Conservation (phyloP, 1,140 invertebrate genomes). For the Drosophila erecta region DNA sequence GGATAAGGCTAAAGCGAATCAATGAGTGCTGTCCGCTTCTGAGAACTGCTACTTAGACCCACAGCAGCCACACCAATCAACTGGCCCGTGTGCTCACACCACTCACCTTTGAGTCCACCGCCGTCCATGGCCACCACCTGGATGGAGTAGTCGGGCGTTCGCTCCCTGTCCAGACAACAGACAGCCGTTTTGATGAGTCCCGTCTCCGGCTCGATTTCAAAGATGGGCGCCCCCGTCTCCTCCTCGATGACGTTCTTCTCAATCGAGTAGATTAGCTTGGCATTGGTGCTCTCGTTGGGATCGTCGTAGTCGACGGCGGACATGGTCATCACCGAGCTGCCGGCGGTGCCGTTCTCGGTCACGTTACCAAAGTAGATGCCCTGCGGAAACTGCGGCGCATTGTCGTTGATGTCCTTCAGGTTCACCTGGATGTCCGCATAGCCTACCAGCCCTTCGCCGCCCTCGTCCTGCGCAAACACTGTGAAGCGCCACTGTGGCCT, state of each 20-base stretch:
- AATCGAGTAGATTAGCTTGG: conserved; percentile 88
- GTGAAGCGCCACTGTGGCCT: conserved; percentile 91
- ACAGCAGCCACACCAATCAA: conserved; percentile 6
- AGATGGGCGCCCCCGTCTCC: conserved; percentile 87
- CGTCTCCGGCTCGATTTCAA: conserved; percentile 88
- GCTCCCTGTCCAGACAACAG: conserved; percentile 88
- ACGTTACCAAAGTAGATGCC: conserved; percentile 88
- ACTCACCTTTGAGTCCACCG: conserved; percentile 87
- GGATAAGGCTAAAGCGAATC: neutral
- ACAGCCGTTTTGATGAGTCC: conserved; percentile 88
- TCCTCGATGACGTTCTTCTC: conserved; percentile 90
- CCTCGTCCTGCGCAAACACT: conserved; percentile 90
- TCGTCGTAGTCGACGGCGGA: conserved; percentile 90
- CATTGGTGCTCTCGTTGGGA: conserved; percentile 88
- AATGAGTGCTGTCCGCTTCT: neutral
- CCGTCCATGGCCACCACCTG: conserved; percentile 88
- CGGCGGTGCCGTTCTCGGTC: conserved; percentile 88
- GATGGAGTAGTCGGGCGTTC: conserved; percentile 89
- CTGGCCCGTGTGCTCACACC: conserved; percentile 10
- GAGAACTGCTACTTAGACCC: neutral
- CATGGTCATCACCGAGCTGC: conserved; percentile 89
- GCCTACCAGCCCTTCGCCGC: conserved; percentile 89
- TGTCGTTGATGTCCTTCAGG: conserved; percentile 91
- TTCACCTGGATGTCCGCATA: conserved; percentile 91
- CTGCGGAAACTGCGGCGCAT: conserved; percentile 90